Evolutionary conservation across 2,888 invertebrate genomes (phyloP), one percentile per base, ranked within the genome.

Genomic region (Saturnia japonica): DNA sequence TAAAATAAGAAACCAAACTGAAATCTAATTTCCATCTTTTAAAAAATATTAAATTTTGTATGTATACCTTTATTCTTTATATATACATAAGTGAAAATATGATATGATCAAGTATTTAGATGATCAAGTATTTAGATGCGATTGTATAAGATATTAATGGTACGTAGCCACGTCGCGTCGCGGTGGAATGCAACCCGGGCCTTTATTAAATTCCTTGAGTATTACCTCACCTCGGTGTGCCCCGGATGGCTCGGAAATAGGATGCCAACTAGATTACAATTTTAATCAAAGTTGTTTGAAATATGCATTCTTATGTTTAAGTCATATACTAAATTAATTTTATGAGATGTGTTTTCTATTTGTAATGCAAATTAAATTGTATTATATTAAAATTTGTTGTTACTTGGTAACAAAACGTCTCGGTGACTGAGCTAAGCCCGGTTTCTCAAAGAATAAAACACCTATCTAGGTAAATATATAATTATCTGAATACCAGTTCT

Each of bases 121-220:
- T 64, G 64, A 19, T 11, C 64, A 40, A 64, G 64, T n/a, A 40
- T 40, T 64, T n/a, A 42, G 51, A 69, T 64, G 64, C 47, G 34
- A 11, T 51, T 25, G 40, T 25, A 51, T 43, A n/a, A 67, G 34
- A 67, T 47, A 16, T 72, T 68, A 70, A 60, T 67, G 34, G 64
- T 68, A 67, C 70, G 67, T 73, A 68, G 71, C 72, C 74, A 74
- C 71, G 68, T 71, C 73, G 67, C 71, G 68, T 71, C 73, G 67
- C 73, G 64, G 47, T 66, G 85, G 86, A 83, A 86, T 85, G 86
- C 82, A 79, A 66, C 60, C 34, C 73, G 74, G 68, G 66, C 71
- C 82, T 81, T 86, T 91, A 91, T 91, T 91, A 91, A 91, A 91
- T 91, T 90, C 91, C 86, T 77, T 45, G 68, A 69, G 80, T 77